Base-by-base conservation (phyloP, 2,113 vertebrate genomes). In the Micronycteris hirsuta region DNA sequence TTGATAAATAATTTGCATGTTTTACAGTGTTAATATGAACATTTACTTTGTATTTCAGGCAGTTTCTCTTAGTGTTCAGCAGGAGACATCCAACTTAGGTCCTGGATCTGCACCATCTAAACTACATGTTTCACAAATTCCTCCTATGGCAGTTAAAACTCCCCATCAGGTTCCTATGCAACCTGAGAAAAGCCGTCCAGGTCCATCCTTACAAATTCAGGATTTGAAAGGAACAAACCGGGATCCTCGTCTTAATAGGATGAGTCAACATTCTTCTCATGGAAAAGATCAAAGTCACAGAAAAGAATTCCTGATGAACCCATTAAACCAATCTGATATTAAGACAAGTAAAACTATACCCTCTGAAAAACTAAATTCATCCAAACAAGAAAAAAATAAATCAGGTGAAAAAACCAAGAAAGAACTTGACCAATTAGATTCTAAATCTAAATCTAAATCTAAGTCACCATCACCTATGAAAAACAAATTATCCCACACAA, bases 201-300 rank as follows among this genome's bases (percentile, higher is more conserved):
- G 96, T 49, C 97, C 98, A 43, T 97, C 98, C 41, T 97, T 99
- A 78, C 98, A 98, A 36, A 98, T 98, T 95, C 97, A 99, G 41
- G 99, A 99, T 63, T 38, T 98, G 26, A 99, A 99, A 97, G 96
- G 98, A 19, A 96, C 99, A 41, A 99, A 98, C 68, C 98, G 99
- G 96, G 99, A 99, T 98, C 99, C 99, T 52, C 99, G 99, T 45
- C 98, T 99, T 92, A 99, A 99, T 97, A 99, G 99, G 83, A 61
- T 91, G 91, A 95, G 96, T 93, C 98, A 97, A 17, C 98, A 96
- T 95, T 97, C 98, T 49, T 94, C 98, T 85, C 99, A 98, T 78
- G 73, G 97, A 95, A 99, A 99, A 98, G 99, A 99, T 86, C 98
- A 98, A 0, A 97, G 98, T 33, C 97, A 98, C 28, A 98, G 99